Evolutionary conservation across 2,113 vertebrate species (phyloP).

Genomic region (Anguilla rostrata): DNA sequence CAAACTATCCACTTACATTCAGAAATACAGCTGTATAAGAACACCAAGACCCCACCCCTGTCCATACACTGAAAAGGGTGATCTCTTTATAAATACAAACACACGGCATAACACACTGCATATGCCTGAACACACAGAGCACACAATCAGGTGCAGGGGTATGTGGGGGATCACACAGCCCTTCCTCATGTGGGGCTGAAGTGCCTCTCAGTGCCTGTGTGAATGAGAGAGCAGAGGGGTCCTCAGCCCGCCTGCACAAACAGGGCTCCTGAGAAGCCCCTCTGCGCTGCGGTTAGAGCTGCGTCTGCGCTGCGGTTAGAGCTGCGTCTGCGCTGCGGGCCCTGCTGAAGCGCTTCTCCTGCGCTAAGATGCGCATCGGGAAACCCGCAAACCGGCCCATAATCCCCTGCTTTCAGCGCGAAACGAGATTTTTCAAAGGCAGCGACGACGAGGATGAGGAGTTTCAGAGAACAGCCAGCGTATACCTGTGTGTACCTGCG

Average conservation of each 20-base stretch:
- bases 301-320: not conserved
- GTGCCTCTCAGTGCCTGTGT: not conserved
- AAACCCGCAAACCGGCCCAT: not conserved
- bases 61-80: too few relatives aligned
- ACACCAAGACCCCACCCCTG: too few relatives aligned
- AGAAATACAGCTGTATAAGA: too few relatives aligned
- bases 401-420: not conserved
- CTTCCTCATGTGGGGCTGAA: not conserved
- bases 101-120: not conserved
- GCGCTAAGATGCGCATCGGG: not conserved
- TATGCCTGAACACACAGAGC: not conserved
- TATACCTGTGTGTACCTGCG: too few relatives aligned
- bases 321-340: not conserved
- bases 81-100: too few relatives aligned
- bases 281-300: not conserved
- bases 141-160: not conserved
- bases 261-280: not conserved
- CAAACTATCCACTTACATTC: too few relatives aligned
- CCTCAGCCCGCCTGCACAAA: not conserved
- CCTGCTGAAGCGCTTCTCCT: not conserved
- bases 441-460: not conserved
- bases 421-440: not conserved
- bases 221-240: not conserved
- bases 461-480: not conserved
- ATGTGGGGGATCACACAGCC: not conserved